phyloP scores from a whole-genome alignment of 2,113 vertebrate genomes.

The Scartelaos histophorus region DNA sequence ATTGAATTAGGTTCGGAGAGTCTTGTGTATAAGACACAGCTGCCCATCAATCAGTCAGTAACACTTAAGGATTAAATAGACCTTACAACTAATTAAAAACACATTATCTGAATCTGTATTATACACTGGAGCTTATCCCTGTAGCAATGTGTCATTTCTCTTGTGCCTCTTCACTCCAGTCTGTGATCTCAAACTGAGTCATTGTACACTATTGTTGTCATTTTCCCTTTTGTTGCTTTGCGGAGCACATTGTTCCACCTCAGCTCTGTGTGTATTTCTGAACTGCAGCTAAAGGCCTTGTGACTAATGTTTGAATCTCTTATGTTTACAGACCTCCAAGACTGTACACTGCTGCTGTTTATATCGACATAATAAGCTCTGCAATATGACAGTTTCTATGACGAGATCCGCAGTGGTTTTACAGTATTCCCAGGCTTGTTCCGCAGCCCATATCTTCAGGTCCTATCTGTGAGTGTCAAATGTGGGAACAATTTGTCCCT shows the following conservation, averaged over 20 bases:
- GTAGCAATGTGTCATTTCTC: neutral
- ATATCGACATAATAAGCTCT: neutral
- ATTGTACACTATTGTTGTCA: conserved; percentile 8
- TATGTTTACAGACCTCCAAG: neutral
- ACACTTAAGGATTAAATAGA: neutral
- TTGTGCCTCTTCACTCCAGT: neutral
- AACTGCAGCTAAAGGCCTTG: neutral
- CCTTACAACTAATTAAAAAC: neutral
- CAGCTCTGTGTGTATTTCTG: neutral
- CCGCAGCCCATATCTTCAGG: neutral
- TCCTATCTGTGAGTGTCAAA: neutral
- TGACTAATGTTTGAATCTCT: neutral
- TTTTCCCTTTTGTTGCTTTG: neutral
- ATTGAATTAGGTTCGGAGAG: neutral
- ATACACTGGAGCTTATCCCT: neutral
- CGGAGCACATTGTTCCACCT: neutral
- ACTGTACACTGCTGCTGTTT: neutral
- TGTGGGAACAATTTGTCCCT: conserved; percentile 17
- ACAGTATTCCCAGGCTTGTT: neutral
- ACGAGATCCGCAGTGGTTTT: neutral
- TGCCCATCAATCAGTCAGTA: neutral
- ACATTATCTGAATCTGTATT: neutral
- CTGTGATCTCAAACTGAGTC: conserved; percentile 11
- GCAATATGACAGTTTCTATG: neutral
- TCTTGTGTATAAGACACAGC: neutral